Evolutionary conservation across 2,888 invertebrate genomes (phyloP).

Genomic region (Drosophila macrospina): DNA sequence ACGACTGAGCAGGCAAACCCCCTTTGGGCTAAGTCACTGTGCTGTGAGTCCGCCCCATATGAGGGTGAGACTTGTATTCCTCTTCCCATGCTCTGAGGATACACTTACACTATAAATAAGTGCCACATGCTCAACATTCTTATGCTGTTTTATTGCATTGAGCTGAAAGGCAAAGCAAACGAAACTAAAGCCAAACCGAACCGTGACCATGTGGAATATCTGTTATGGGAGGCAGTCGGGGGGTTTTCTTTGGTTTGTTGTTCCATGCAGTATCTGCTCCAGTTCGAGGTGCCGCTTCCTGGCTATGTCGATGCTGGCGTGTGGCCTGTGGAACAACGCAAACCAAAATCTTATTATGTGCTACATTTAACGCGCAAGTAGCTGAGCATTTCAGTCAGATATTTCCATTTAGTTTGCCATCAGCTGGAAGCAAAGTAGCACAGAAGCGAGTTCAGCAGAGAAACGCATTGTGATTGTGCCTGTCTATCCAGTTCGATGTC

Average conservation of each 20-base stretch:
- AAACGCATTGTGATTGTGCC: constrained; percentile 33
- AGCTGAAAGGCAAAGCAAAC: constrained; percentile 64
- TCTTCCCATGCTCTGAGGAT: not conserved
- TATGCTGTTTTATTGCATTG: constrained; percentile 78
- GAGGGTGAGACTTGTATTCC: not conserved
- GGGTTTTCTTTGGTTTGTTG: constrained; percentile 13
- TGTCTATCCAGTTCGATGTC: constrained; percentile 13
- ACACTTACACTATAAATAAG: constrained; percentile 69
- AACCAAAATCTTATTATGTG: constrained; percentile 74
- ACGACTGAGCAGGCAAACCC: not conserved
- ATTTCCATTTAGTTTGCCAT: constrained; percentile 43
- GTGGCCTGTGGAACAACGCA: constrained; percentile 3
- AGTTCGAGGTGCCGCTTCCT: constrained; percentile 9
- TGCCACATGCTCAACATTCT: constrained; percentile 76
- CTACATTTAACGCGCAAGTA: constrained; percentile 77
- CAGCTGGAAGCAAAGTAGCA: constrained; percentile 22
- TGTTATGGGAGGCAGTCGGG: constrained; percentile 10
- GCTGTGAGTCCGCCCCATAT: not conserved
- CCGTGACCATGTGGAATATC: constrained; percentile 36
- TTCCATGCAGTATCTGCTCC: constrained; percentile 9
- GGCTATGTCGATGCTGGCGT: not conserved
- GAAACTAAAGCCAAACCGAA: constrained; percentile 36
- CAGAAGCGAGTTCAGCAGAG: not conserved
- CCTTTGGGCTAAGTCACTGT: constrained; percentile 19
- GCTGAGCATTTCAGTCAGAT: constrained; percentile 52